Evolutionary conservation across 2,888 invertebrate genomes (phyloP).

Genomic region (Carpatolechia fugitivella): DNA sequence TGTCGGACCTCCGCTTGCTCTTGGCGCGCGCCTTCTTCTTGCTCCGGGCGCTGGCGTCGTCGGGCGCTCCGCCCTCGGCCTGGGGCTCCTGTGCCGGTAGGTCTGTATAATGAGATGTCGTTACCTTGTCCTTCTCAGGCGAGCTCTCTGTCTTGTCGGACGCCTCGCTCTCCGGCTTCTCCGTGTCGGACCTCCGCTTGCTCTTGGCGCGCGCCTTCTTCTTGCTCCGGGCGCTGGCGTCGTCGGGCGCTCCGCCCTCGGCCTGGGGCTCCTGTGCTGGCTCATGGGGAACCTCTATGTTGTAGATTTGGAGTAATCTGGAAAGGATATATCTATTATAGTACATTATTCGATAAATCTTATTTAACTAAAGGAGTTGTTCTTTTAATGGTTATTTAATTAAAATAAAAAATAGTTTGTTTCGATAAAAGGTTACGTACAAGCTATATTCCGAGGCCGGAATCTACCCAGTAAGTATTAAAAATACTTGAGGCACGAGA

Average conservation of each 20-base stretch:
- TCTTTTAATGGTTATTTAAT: too few relatives aligned
- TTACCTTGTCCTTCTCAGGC: constrained; percentile 54
- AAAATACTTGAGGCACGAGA: too few relatives aligned
- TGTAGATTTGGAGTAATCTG: constrained; percentile 87
- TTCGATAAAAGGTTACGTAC: too few relatives aligned
- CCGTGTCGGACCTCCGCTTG: constrained; percentile 58
- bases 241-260: constrained; percentile 29
- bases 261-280: background rate
- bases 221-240: constrained; percentile 42
- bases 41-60: background rate
- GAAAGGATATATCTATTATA: constrained; percentile 13
- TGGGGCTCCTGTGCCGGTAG: background rate
- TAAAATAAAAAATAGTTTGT: too few relatives aligned
- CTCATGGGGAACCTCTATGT: constrained; percentile 80
- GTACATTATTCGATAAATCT: too few relatives aligned
- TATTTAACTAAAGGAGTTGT: too few relatives aligned
- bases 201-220: constrained; percentile 67
- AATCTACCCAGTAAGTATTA: too few relatives aligned
- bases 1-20: background rate
- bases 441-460: too few relatives aligned
- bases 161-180: constrained; percentile 56
- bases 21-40: background rate
- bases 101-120: constrained; percentile 7
- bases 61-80: background rate
- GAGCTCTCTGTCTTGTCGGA: constrained; percentile 61